Conservation (phyloP, 2,888 invertebrate genomes). For the Salpingus planirostris region DNA sequence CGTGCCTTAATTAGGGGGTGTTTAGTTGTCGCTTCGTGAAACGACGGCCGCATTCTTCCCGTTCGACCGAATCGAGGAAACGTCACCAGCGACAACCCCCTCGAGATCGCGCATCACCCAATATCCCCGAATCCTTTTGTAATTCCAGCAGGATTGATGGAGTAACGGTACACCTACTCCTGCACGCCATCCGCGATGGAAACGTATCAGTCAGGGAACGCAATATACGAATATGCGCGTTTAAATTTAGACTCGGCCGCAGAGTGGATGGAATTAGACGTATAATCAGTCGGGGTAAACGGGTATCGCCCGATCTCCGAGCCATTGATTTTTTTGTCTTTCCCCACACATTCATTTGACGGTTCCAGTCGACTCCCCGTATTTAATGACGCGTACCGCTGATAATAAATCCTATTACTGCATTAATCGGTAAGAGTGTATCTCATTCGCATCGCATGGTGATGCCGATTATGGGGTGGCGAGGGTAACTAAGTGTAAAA, state of each 20-base stretch:
- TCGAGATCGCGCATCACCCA: neutral
- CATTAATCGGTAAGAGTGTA: too few relatives aligned
- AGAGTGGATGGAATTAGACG: too few relatives aligned
- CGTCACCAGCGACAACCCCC: constrained; percentile 6
- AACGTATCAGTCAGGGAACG: too few relatives aligned
- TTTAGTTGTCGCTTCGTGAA: constrained; percentile 36
- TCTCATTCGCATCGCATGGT: too few relatives aligned
- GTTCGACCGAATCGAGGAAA: constrained; percentile 11
- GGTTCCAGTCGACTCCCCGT: constrained; percentile 1
- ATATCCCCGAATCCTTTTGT: too few relatives aligned
- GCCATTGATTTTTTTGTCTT: constrained; percentile 2
- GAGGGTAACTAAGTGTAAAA: constrained; percentile 7
- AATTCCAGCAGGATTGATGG: too few relatives aligned
- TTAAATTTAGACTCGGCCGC: too few relatives aligned
- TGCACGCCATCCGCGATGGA: too few relatives aligned
- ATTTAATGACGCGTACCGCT: constrained; percentile 28
- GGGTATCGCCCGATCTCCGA: neutral
- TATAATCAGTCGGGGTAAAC: too few relatives aligned
- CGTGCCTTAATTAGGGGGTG: constrained; percentile 40
- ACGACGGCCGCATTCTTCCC: constrained; percentile 29
- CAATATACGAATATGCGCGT: too few relatives aligned
- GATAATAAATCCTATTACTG: constrained; percentile 25
- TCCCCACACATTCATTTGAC: constrained; percentile 2
- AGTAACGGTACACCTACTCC: too few relatives aligned
- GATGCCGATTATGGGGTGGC: too few relatives aligned